phyloP scores from a whole-genome alignment of 2,113 vertebrate genomes.

The Nothoprocta perdicaria region DNA sequence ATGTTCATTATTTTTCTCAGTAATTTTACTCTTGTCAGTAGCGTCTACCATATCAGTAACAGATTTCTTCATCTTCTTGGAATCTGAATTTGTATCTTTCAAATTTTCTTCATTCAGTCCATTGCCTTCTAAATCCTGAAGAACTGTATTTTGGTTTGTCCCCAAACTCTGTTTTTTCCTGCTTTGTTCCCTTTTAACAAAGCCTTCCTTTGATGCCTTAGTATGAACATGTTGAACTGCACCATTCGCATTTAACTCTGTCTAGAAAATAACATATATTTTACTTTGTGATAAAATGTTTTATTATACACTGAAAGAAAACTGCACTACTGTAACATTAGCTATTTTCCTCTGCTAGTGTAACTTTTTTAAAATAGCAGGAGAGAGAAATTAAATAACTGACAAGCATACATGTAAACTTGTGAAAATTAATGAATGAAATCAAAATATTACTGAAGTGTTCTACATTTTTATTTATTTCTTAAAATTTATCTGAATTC shows the following conservation, averaged over 20 bases:
- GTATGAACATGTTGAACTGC: slow-evolving; percentile 10
- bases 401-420: background rate
- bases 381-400: background rate
- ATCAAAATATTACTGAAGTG: background rate
- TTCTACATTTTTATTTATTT: background rate
- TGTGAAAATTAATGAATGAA: background rate
- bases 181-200: slow-evolving; percentile 30
- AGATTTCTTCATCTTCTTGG: background rate
- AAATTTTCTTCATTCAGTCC: background rate
- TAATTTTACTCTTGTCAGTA: background rate
- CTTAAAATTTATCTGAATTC: background rate
- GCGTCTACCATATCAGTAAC: background rate
- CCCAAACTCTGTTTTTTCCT: background rate
- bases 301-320: background rate
- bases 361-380: background rate
- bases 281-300: slow-evolving; percentile 12
- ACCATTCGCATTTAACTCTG: slow-evolving; percentile 32
- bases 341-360: background rate
- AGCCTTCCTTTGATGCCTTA: slow-evolving; percentile 12
- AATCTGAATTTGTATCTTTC: background rate
- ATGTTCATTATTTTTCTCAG: background rate
- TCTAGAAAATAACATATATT: slow-evolving; percentile 39
- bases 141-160: background rate
- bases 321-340: background rate
- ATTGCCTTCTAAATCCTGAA: background rate